Conservation (phyloP, 2,113 vertebrate genomes). For the Pseudorectes ferrugineus region DNA sequence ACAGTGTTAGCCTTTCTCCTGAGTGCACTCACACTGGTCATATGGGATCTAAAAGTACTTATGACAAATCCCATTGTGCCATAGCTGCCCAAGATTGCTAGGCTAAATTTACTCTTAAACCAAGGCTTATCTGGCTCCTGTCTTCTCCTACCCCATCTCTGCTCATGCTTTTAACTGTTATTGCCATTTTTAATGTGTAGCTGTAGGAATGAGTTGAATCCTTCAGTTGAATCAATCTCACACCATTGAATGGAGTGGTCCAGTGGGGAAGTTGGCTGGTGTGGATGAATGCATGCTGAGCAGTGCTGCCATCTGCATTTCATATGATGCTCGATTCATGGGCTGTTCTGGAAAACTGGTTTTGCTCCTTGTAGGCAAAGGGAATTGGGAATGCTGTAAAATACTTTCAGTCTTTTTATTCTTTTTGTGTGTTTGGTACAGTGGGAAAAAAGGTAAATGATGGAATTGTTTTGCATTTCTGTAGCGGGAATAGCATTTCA, state of each 20-base stretch:
- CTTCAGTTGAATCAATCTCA: neutral
- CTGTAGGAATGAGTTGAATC: neutral
- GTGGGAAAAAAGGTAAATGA: constrained; percentile 15
- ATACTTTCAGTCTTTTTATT: constrained; percentile 51
- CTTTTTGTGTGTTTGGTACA: constrained; percentile 27
- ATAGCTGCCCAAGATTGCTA: neutral
- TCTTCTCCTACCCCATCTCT: neutral
- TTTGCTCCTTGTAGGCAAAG: constrained; percentile 54
- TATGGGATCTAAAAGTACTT: neutral
- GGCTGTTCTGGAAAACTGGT: constrained; percentile 51
- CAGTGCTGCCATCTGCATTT: constrained; percentile 47
- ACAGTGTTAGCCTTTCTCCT: fast-evolving
- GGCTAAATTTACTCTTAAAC: neutral
- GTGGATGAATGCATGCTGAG: neutral
- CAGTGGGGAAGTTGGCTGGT: neutral
- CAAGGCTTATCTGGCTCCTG: neutral
- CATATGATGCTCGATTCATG: constrained; percentile 9
- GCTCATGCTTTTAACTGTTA: neutral
- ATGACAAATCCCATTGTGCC: neutral
- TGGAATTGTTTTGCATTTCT: constrained; percentile 40
- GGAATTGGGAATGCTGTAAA: constrained; percentile 60
- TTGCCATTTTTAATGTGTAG: neutral
- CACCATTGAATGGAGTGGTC: neutral
- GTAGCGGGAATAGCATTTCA: neutral
- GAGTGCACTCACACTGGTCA: fast-evolving